Evolutionary conservation across 2,797 vertebrate species (phyloP), one percentile per base, ranked within the genome.

Genomic region (Dendrocincla tyrannina): DNA sequence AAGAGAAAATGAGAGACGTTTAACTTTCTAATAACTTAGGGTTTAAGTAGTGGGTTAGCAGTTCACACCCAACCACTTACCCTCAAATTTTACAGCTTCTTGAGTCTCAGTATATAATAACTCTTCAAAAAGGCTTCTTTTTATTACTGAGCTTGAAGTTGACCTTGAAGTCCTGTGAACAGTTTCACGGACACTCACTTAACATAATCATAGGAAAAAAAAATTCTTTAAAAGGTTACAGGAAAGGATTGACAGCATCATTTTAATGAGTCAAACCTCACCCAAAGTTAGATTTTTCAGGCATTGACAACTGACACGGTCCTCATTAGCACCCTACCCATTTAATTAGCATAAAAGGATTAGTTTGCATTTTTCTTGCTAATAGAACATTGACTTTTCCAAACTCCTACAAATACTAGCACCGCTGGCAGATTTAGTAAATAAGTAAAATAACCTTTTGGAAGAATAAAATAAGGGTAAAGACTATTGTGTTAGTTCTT

Each of bases 261-360:
- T 50, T 82, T 88, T 73, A 94, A 69, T 55, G 25, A 68, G 62
- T 92, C 2, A 6, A 69, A 88, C 20, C 9, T 64, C 59, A 85
- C 27, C 41, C 85, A 30, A 87, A 75, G 44, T 59, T 32, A 47
- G 35, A 77, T 59, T 73, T 78, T 79, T 56, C 47, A 67, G 47
- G 17, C 32, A 62, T 17, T 82, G 87, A 79, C 33, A 75, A 63
- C 1, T 79, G 68, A 85, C 22, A 16, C 0, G 10, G 50, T 88
- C 16, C 41, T 79, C 35, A 64, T 60, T 78, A 93, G 67, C 66
- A 58, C 32, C 19, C 27, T 77, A 33, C 37, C 39, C 32, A 80
- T 63, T 80, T 73, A 68, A 89, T 91, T 84, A 92, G 35, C n/a
- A 7, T 53, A 87, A 90, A 42, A 92, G 42, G 62, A 89, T 94